A percentile compares a stretch with the other conserved stretches of the same genome.
Evolutionary conservation across 2,888 invertebrate species (phyloP).

Genomic region (Polyommatus iphigenia): DNA sequence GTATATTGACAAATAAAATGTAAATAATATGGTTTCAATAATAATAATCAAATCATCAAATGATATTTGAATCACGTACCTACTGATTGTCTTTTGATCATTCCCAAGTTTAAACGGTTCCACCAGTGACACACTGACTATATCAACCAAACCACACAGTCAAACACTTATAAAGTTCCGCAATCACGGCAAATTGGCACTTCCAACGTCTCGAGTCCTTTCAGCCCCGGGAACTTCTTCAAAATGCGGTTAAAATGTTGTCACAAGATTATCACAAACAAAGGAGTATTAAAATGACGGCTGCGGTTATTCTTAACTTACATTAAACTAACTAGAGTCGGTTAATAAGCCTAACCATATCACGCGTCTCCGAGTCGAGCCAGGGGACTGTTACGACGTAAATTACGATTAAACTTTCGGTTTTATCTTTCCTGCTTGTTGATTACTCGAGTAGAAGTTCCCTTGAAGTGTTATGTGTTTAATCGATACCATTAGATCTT

Average conservation of each 20-base stretch:
- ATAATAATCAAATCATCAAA: not conserved
- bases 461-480: slow-evolving; percentile 55
- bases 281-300: slow-evolving; percentile 8
- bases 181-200: slow-evolving; percentile 5
- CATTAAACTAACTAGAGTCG: slow-evolving; percentile 35
- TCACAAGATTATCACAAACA: slow-evolving; percentile 17
- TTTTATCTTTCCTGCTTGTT: slow-evolving; percentile 62
- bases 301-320: slow-evolving; percentile 20
- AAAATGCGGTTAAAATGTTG: slow-evolving; percentile 17
- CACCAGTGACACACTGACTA: not conserved
- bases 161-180: slow-evolving; percentile 7
- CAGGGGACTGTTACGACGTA: slow-evolving; percentile 57
- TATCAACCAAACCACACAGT: not conserved
- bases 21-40: not conserved
- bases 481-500: slow-evolving; percentile 61
- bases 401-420: slow-evolving; percentile 66
- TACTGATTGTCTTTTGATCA: not conserved
- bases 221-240: not conserved
- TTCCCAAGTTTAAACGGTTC: not conserved
- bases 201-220: slow-evolving; percentile 2
- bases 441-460: slow-evolving; percentile 61
- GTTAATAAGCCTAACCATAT: slow-evolving; percentile 68
- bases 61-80: not conserved
- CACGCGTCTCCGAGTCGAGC: slow-evolving; percentile 65
- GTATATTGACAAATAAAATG: not conserved